Conservation (phyloP, 2,113 vertebrate genomes). For the rabbit (Oryctolagus cuniculus) region mOryCun1.1 NC_091437.1:50003001-50003500, state of each 20-base stretch:
- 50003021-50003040: too few species aligned
- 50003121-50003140: background rate
- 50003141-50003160: background rate
- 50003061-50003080: too few species aligned
- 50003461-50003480: background rate
- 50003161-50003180: background rate
- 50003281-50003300: background rate
- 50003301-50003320: background rate
- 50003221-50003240: background rate
- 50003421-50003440: background rate
- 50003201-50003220: background rate
- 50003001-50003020: too few species aligned
- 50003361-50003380: background rate
- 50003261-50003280: background rate
- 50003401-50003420: background rate
- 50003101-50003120: too few species aligned
- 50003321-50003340: background rate
- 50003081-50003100: too few species aligned
- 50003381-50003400: background rate
- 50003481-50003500: background rate
- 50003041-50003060: too few species aligned
- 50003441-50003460: background rate
- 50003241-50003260: background rate
- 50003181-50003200: background rate
- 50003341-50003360: background rate